Evolutionary conservation across 37 sponge, comb jelly and placozoan species (phyloP).

Genomic region (Hormiphora californensis): DNA sequence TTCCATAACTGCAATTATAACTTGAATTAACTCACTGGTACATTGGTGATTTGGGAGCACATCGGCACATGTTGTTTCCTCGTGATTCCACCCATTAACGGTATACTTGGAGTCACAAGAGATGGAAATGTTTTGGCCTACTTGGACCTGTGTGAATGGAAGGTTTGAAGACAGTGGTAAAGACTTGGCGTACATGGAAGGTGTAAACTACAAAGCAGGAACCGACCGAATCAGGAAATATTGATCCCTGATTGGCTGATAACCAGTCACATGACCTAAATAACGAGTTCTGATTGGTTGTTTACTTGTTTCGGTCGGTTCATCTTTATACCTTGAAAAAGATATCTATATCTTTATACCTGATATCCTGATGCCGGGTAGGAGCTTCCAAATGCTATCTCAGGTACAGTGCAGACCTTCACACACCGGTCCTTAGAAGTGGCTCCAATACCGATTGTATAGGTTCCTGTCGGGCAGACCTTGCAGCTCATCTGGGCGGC

Average conservation of each 20-base stretch:
- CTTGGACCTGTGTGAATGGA: constrained; percentile 45
- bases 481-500: not conserved
- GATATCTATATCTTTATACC: too few species aligned
- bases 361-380: constrained; percentile 21
- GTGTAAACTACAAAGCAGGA: too few species aligned
- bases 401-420: constrained; percentile 18
- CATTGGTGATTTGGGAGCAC: constrained; percentile 13
- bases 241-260: too few species aligned
- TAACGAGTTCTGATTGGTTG: too few species aligned
- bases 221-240: too few species aligned
- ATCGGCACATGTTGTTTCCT: not conserved
- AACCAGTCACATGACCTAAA: too few species aligned
- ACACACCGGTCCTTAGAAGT: constrained; percentile 24
- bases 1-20: too few species aligned
- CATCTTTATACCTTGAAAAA: too few species aligned
- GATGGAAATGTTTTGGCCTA: not conserved
- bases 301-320: too few species aligned
- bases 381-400: not conserved
- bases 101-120: not conserved
- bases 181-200: too few species aligned
- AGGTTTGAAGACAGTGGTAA: too few species aligned
- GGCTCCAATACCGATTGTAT: not conserved
- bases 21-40: not conserved
- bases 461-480: constrained; percentile 5
- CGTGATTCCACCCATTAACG: not conserved